Conservation (phyloP, 2,113 vertebrate species). For the Pterocles gutturalis region DNA sequence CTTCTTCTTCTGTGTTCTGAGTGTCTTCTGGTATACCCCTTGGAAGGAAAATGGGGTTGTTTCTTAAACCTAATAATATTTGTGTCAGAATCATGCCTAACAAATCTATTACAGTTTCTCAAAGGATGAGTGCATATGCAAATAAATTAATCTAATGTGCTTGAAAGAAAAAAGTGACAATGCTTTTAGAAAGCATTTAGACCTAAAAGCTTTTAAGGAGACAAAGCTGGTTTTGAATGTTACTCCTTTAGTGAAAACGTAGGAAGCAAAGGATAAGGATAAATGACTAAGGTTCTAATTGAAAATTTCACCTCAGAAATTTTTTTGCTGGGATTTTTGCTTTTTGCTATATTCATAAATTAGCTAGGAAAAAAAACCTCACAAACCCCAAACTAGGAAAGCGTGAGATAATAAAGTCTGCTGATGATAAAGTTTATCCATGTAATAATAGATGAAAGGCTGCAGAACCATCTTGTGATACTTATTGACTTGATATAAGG, state of each 20-base stretch:
- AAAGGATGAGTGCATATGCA: neutral
- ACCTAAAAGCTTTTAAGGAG: neutral
- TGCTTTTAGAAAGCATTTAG: neutral
- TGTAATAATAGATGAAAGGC: neutral
- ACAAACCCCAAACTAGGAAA: neutral
- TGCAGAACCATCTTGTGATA: neutral
- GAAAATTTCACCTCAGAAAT: neutral
- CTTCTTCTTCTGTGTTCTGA: neutral
- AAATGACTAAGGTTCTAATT: neutral
- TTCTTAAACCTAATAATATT: neutral
- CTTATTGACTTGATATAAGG: neutral
- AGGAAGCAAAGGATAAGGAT: neutral
- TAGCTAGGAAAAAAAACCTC: neutral
- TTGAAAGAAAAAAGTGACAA: neutral
- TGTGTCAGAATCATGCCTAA: neutral
- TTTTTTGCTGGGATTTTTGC: neutral
- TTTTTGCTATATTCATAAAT: neutral
- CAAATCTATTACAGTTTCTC: neutral
- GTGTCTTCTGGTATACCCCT: neutral
- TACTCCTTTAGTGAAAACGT: neutral
- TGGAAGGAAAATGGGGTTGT: neutral
- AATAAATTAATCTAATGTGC: neutral
- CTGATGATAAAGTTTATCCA: neutral
- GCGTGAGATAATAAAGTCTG: neutral
- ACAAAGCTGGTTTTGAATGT: neutral